Evolutionary conservation across 2,113 vertebrate species (phyloP), one percentile per base, ranked within the genome.

Genomic region (Dasyurus viverrinus): DNA sequence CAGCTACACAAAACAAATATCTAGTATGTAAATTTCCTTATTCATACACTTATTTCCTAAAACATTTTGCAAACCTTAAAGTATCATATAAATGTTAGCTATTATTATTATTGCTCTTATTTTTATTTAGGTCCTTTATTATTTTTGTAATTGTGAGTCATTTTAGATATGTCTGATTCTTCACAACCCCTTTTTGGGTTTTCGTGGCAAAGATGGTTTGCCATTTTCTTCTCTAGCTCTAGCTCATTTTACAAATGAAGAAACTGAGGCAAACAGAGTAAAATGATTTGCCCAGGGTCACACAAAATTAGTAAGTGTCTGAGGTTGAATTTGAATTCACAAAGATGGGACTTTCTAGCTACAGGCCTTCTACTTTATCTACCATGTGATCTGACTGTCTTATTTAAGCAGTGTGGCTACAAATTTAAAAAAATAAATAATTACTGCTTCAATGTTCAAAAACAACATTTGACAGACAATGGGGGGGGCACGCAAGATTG

Each of bases 11-110:
- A 94, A 92, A 89, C 24, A 91, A 90, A 91, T 46, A 47, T 3
- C 30, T 42, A 54, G 11, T 46, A 76, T 10, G 26, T 93, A 55
- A n/a, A 22, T 42, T 93, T 55, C 36, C 53, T 89, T 50, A 92
- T 57, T 91, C 57, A 53, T n/a, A 96, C 50, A 92, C n/a, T 94
- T 26, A 90, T 60, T 54, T 89, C 90, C 90, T 42, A 60, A 14
- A 92, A 16, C 6, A 84, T 16, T 42, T 84, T 42, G 16, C n/a
- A 84, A 84, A 84, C 68, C 4, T n/a, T 76, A 84, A 42, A 42
- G 7, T 42, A n/a, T 14, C 36, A 76, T n/a, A 76, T 76, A 23
- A 84, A 42, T 84, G 68, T 84, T 76, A 76, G n/a, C 19, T 76
- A n/a, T n/a, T 76, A 1, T 30, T 1, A 27, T 30, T 30, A 60